Percentiles rank a stretch among this genome's conserved stretches.
These are phyloP conservation scores for Strix uralensis DNA, from an alignment of 2,113 vertebrate genomes.

Conservation along the genomic window DNA sequence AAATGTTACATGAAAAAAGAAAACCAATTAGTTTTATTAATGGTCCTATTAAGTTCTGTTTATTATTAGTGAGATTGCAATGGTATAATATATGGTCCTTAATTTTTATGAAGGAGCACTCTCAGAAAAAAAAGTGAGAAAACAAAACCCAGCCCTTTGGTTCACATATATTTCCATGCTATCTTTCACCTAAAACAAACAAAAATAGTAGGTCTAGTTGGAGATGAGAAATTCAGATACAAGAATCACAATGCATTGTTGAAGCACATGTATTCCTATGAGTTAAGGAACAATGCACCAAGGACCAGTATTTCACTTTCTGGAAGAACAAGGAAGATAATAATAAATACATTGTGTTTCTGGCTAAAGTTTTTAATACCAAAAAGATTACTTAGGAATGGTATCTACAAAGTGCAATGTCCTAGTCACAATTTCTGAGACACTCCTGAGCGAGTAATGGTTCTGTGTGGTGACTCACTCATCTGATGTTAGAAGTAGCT, in stretches of 20 bases:
- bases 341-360: background rate
- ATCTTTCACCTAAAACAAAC: background rate
- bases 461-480: background rate
- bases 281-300: background rate
- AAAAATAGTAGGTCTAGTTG: background rate
- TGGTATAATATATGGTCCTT: background rate
- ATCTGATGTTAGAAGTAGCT: background rate
- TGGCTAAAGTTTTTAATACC: background rate
- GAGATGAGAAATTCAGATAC: background rate
- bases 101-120: background rate
- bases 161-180: background rate
- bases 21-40: rapidly evolving
- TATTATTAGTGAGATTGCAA: background rate
- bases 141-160: background rate
- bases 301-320: background rate
- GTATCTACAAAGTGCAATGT: background rate
- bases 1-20: background rate
- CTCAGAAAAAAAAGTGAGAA: background rate
- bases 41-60: background rate
- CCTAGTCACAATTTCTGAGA: background rate
- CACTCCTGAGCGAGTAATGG: background rate
- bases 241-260: background rate
- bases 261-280: background rate
- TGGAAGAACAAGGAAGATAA: background rate
- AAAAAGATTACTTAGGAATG: background rate